Conservation (phyloP, 2,888 invertebrate species). For the Oscheius myriophilus region DNA sequence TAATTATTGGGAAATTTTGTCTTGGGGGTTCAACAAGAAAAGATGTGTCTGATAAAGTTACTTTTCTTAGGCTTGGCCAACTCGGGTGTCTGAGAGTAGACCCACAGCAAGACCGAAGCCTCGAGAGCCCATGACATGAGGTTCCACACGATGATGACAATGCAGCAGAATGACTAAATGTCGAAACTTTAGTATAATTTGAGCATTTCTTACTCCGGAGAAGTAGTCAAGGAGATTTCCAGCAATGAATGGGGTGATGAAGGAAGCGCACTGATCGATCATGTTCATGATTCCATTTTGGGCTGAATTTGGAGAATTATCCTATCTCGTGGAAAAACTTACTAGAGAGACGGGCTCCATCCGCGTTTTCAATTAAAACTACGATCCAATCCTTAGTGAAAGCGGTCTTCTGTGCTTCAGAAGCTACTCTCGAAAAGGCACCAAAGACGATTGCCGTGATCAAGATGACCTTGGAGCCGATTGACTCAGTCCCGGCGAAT, state of each 20-base stretch:
- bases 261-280: slow-evolving; percentile 56
- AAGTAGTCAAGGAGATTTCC: slow-evolving; percentile 46
- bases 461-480: slow-evolving; percentile 25
- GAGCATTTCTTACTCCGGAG: slow-evolving; percentile 13
- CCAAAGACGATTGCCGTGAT: slow-evolving; percentile 37
- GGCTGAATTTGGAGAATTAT: slow-evolving; percentile 46
- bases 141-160: slow-evolving; percentile 50
- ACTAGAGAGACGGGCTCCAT: slow-evolving; percentile 42
- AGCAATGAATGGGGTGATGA: slow-evolving; percentile 52
- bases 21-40: too few relatives aligned
- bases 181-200: not conserved
- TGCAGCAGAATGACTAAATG: slow-evolving; percentile 32
- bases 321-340: slow-evolving; percentile 18
- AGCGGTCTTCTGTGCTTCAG: slow-evolving; percentile 61
- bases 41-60: not conserved
- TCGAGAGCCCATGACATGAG: slow-evolving; percentile 61
- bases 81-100: slow-evolving; percentile 48
- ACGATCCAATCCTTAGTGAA: slow-evolving; percentile 68
- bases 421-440: slow-evolving; percentile 50
- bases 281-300: slow-evolving; percentile 52
- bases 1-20: too few relatives aligned
- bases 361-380: slow-evolving; percentile 48
- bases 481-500: not conserved
- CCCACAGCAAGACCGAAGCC: slow-evolving; percentile 35
- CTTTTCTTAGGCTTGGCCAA: slow-evolving; percentile 23